Conservation (phyloP, 2,797 vertebrate genomes). For the Acipenser transmontanus region DNA sequence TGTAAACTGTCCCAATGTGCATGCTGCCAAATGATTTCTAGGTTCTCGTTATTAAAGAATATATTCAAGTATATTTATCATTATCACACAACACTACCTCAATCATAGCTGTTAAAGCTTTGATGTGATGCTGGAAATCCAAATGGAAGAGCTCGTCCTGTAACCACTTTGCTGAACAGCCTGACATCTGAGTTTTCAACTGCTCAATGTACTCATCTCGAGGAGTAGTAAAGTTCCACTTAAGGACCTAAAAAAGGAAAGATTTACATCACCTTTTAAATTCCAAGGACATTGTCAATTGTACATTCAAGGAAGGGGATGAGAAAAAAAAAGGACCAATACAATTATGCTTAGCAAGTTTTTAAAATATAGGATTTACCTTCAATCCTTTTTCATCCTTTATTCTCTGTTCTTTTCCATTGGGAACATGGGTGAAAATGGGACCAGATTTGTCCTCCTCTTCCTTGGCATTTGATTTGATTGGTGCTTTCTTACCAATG, state of each 20-base stretch:
- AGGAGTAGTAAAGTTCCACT: conserved; percentile 95
- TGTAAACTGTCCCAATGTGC: too few relatives aligned
- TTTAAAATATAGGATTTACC: conserved; percentile 49
- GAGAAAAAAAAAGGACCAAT: background rate
- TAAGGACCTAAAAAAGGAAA: conserved; percentile 69
- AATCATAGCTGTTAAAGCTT: conserved; percentile 84
- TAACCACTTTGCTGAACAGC: conserved; percentile 86
- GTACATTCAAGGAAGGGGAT: background rate
- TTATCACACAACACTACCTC: conserved; percentile 66
- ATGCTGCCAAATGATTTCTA: too few relatives aligned
- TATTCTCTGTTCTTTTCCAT: conserved; percentile 90
- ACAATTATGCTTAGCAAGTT: too few relatives aligned
- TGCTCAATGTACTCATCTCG: conserved; percentile 95
- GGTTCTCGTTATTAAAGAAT: background rate
- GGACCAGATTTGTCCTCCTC: conserved; percentile 88
- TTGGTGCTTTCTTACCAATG: conserved; percentile 76
- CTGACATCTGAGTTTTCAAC: conserved; percentile 87
- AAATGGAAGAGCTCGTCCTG: conserved; percentile 93
- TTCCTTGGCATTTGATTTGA: conserved; percentile 75
- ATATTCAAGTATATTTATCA: background rate
- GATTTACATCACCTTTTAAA: background rate
- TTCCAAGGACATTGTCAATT: background rate
- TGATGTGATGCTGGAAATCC: conserved; percentile 95
- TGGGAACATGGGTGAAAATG: conserved; percentile 83
- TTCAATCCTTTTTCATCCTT: conserved; percentile 92